A percentile compares a stretch with the other conserved stretches of the same genome.
These are phyloP conservation scores for Rhynchomys soricoides DNA, from an alignment of 2,113 vertebrate species.

Conservation along the genomic window DNA sequence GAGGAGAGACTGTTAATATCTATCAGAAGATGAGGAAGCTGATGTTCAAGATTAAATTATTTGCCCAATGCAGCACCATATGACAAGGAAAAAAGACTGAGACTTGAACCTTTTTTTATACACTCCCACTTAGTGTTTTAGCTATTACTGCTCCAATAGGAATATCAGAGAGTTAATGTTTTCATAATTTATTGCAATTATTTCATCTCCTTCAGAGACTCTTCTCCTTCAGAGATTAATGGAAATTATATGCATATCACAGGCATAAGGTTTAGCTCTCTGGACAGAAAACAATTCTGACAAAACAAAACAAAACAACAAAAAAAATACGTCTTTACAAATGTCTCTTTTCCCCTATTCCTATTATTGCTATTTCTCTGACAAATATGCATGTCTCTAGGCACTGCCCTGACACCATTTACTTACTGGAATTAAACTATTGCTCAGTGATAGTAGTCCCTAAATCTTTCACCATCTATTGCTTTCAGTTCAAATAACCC, in stretches of 20 bases:
- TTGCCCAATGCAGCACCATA: conserved; percentile 1
- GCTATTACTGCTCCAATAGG: neutral
- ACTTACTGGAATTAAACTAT: conserved; percentile 28
- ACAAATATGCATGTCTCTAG: neutral
- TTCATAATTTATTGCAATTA: conserved; percentile 34
- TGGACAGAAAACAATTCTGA: neutral
- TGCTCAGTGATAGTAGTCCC: neutral
- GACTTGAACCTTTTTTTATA: neutral
- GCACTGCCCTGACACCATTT: neutral
- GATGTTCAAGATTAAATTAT: neutral
- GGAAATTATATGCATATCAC: conserved; percentile 31
- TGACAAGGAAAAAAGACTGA: neutral
- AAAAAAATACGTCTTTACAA: neutral
- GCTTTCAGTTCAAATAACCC: neutral
- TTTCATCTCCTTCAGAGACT: neutral
- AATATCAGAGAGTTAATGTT: conserved; percentile 11
- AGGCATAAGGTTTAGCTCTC: conserved; percentile 4
- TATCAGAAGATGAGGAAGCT: conserved; percentile 48
- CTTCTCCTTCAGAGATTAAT: conserved; percentile 1
- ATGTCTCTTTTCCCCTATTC: neutral
- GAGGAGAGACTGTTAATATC: conserved; percentile 25
- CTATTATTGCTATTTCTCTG: neutral
- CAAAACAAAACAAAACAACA: no score
- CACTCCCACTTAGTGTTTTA: neutral
- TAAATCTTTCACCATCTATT: neutral